A percentile compares a stretch with the other conserved stretches of the same genome.
These are phyloP conservation scores for Dendrolimus kikuchii DNA, from an alignment of 1,140 invertebrate genomes.

Conservation along the genomic window DNA sequence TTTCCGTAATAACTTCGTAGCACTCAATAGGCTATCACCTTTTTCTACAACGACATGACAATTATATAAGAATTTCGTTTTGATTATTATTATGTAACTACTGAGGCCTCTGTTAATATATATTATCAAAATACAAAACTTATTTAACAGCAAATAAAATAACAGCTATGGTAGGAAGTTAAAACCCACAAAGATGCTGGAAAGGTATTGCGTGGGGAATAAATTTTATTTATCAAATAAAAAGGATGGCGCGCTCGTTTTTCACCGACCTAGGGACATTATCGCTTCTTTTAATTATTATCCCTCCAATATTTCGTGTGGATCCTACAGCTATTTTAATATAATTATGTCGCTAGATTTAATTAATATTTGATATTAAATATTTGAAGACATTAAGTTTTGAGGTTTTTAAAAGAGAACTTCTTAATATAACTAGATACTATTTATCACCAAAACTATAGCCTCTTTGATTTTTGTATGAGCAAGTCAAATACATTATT, in stretches of 20 bases:
- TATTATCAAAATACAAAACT: not conserved
- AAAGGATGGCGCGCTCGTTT: slow-evolving; percentile 68
- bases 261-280: slow-evolving; percentile 64
- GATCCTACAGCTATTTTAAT: not conserved
- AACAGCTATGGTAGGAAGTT: slow-evolving; percentile 32
- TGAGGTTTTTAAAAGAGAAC: no score
- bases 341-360: slow-evolving; percentile 17
- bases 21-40: no score
- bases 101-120: not conserved
- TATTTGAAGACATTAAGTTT: no score
- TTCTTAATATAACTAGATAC: no score
- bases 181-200: slow-evolving; percentile 44
- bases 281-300: slow-evolving; percentile 71
- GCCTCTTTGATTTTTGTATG: no score
- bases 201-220: slow-evolving; percentile 48
- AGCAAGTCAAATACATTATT: no score
- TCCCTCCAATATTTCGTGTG: slow-evolving; percentile 58
- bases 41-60: no score
- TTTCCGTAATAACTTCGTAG: no score
- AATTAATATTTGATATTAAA: no score
- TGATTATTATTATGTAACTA: no score
- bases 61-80: no score
- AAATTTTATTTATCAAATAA: slow-evolving; percentile 73
- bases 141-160: slow-evolving; percentile 26
- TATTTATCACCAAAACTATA: no score